Conservation (phyloP, 1,140 invertebrate species). For the Camponotus pennsylvanicus region DNA sequence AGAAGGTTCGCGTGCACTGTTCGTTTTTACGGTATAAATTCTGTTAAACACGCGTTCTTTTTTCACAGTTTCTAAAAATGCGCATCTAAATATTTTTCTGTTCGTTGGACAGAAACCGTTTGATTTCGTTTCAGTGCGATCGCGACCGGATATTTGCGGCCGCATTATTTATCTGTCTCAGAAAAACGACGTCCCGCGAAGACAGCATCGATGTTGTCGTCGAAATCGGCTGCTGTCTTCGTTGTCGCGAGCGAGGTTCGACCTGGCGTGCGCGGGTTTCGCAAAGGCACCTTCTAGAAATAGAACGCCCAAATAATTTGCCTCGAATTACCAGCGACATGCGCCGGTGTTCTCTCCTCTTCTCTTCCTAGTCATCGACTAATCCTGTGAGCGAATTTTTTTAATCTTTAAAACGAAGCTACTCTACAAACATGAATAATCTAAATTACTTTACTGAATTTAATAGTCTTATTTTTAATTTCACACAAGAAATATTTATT, state of each 20-base stretch:
- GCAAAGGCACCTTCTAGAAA: constrained; percentile 87
- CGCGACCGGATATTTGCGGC: neutral
- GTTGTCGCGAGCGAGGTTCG: constrained; percentile 76
- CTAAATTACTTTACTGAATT: neutral
- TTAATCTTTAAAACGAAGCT: constrained; percentile 12
- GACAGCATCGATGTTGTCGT: constrained; percentile 63
- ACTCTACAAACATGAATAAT: neutral
- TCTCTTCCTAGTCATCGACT: constrained; percentile 47
- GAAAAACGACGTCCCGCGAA: constrained; percentile 6
- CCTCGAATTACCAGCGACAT: constrained; percentile 84
- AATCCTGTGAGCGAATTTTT: constrained; percentile 22
- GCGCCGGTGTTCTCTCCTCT: constrained; percentile 69
- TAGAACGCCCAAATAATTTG: constrained; percentile 87
- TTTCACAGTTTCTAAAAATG: constrained; percentile 6
- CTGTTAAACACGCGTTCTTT: neutral
- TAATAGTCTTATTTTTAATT: neutral
- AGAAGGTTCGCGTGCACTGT: constrained; percentile 17
- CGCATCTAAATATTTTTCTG: constrained; percentile 41
- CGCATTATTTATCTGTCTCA: constrained; percentile 23
- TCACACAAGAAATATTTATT: neutral
- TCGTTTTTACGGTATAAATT: constrained; percentile 28
- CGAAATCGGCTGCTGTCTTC: constrained; percentile 47
- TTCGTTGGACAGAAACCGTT: neutral
- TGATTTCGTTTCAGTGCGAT: neutral
- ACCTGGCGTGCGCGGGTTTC: constrained; percentile 82